These are phyloP conservation scores for Chiropotes sagulatus DNA, from an alignment of 2,797 vertebrate species.

Conservation along the genomic window DNA sequence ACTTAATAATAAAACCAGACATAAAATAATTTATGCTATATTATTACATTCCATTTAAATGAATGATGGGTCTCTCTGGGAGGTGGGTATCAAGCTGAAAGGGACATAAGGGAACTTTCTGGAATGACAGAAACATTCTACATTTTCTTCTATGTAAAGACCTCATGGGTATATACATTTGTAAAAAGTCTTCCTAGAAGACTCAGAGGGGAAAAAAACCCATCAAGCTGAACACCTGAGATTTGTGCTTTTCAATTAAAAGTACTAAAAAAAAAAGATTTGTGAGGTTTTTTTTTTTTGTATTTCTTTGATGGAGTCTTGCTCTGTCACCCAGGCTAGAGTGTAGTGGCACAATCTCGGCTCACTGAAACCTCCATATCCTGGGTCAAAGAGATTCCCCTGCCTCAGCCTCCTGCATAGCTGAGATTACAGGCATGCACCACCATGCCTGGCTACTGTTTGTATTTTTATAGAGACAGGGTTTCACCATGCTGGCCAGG, in stretches of 20 bases:
- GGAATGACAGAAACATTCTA: constrained; percentile 25
- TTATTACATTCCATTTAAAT: neutral
- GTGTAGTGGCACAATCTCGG: neutral
- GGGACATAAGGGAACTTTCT: neutral
- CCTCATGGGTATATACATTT: neutral
- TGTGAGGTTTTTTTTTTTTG: neutral
- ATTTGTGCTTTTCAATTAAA: constrained; percentile 25
- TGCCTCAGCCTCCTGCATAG: too few species aligned
- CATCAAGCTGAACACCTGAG: neutral
- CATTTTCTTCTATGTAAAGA: neutral
- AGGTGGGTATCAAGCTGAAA: neutral
- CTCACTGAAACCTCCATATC: neutral
- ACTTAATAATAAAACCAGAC: neutral
- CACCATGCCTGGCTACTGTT: too few species aligned
- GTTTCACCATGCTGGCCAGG: too few species aligned
- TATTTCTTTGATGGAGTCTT: neutral
- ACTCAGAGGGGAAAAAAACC: neutral
- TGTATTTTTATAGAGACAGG: too few species aligned
- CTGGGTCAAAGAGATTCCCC: neutral
- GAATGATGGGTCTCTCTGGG: neutral
- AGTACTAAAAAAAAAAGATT: neutral
- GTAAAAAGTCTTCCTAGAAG: neutral
- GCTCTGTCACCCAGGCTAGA: neutral
- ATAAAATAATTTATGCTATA: neutral
- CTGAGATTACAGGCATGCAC: too few species aligned